Percentiles rank a stretch among this genome's conserved stretches.
Conservation (phyloP, 1,140 invertebrate genomes). For the Drosophila asahinai region DNA sequence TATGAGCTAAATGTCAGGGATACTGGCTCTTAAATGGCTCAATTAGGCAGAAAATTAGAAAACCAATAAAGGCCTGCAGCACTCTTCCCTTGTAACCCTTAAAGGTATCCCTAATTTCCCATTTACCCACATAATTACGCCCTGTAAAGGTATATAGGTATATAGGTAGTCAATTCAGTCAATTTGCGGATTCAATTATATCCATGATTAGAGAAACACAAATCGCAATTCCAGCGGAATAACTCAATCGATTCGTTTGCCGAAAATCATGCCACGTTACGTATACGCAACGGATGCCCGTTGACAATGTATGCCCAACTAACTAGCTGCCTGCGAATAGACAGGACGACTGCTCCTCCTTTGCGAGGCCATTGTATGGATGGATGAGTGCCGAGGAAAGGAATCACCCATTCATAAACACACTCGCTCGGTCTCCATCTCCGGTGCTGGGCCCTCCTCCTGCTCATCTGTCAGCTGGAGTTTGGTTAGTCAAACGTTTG, state of each 20-base stretch:
- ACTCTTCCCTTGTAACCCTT: neutral
- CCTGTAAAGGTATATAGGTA: neutral
- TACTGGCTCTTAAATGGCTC: no score
- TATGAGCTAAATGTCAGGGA: neutral
- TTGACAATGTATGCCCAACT: constrained; percentile 37
- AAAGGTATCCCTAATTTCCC: constrained; percentile 12
- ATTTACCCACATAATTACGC: constrained; percentile 39
- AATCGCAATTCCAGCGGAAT: constrained; percentile 27
- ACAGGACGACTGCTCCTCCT: constrained; percentile 4
- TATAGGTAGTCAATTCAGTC: neutral
- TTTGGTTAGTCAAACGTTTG: constrained; percentile 76
- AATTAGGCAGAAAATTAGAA: neutral
- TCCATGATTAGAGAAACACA: constrained; percentile 42
- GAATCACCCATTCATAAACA: constrained; percentile 56
- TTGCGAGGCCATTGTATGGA: constrained; percentile 19
- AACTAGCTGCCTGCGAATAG: constrained; percentile 52
- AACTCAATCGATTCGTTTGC: constrained; percentile 44
- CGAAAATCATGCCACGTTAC: constrained; percentile 50
- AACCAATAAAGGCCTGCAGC: neutral
- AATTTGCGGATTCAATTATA: constrained; percentile 44
- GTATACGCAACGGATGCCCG: constrained; percentile 64
- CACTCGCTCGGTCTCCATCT: constrained; percentile 5
- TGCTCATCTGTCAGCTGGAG: constrained; percentile 64
- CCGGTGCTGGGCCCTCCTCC: constrained; percentile 8
- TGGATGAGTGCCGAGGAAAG: constrained; percentile 26